phyloP scores from a whole-genome alignment of 2,888 invertebrate genomes.

The Chelonus formosanus region DNA sequence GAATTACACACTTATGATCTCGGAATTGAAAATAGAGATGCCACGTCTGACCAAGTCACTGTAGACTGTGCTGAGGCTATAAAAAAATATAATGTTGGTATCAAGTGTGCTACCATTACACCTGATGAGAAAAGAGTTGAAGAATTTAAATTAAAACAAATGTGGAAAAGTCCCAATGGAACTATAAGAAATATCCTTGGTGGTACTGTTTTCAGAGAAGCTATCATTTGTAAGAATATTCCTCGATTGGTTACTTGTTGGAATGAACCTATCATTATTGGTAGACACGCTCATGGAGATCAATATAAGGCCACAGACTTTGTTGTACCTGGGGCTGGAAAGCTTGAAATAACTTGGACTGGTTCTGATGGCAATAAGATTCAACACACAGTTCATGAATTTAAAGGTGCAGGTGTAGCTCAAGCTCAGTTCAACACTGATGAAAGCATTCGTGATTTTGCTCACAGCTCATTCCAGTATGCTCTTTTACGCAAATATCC shows the following conservation, averaged over 20 bases:
- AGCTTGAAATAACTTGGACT: conserved; percentile 84
- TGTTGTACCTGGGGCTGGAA: conserved; percentile 90
- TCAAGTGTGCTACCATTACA: conserved; percentile 98
- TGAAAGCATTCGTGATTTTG: conserved; percentile 91
- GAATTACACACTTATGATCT: conserved; percentile 94
- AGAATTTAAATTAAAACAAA: conserved; percentile 86
- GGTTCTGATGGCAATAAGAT: conserved; percentile 74
- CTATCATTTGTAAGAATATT: conserved; percentile 91
- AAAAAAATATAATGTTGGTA: conserved; percentile 96
- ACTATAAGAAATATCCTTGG: conserved; percentile 89
- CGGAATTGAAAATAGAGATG: conserved; percentile 93
- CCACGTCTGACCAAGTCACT: conserved; percentile 94
- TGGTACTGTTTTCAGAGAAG: conserved; percentile 85
- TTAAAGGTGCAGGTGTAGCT: conserved; percentile 88
- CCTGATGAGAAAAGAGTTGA: conserved; percentile 96
- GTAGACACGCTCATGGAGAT: conserved; percentile 97
- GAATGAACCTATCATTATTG: conserved; percentile 97
- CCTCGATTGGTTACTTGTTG: conserved; percentile 94
- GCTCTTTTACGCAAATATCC: conserved; percentile 88
- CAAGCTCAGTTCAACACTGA: conserved; percentile 97
- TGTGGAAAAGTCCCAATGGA: conserved; percentile 93
- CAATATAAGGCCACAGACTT: conserved; percentile 98
- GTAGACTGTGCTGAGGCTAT: conserved; percentile 96
- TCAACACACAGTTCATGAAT: conserved; percentile 82
- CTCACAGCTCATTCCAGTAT: conserved; percentile 92